Evolutionary conservation across 1,140 invertebrate genomes (phyloP), one percentile per base, ranked within the genome.

Genomic region (Luehdorfia chinensis): DNA sequence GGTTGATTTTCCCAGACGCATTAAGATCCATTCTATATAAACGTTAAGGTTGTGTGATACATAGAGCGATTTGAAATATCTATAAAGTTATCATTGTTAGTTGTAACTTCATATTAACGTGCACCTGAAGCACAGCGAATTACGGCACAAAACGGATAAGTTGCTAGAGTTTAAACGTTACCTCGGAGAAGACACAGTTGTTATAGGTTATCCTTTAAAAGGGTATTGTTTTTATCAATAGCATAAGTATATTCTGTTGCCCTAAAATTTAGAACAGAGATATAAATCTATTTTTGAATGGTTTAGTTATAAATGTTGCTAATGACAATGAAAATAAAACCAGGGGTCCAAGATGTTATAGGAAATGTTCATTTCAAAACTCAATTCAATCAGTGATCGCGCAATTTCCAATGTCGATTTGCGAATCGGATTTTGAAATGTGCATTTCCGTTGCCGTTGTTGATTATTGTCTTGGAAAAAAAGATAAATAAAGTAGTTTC

Each of bases 151-250:
- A 64, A 54, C 46, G 30, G 48, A 46, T 68, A 72, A 72, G 63
- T 66, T 78, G 75, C 69, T 75, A 72, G 66, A 64, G 53, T 23
- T 64, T 59, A 66, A 57, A 73, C 45, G 51, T 69, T 77, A 78
- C 68, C 78, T 79, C 75, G 61, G 36, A 60, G 74, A 75, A 78
- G 68, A 79, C 72, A 76, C 73, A 76, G 72, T 79, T 78, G 66
- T 72, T 45, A 75, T 75, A 80, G 83, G 80, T 84, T 84, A 84
- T 84, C 80, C 80, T 84, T 80, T 49, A 50, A 74, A 84, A 83
- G 27, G 78, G 76, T 79, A 6, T 83, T 80, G 59, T 59, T 64
- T 79, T 84, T 64, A 71, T 56, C 64, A 50, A 75, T 71, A 80
- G 73, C 67, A 44, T 80, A 75, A 78, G 70, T 59, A 69, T 74